Base-by-base conservation (phyloP, 2,797 vertebrate species). In the Avahi laniger region DNA sequence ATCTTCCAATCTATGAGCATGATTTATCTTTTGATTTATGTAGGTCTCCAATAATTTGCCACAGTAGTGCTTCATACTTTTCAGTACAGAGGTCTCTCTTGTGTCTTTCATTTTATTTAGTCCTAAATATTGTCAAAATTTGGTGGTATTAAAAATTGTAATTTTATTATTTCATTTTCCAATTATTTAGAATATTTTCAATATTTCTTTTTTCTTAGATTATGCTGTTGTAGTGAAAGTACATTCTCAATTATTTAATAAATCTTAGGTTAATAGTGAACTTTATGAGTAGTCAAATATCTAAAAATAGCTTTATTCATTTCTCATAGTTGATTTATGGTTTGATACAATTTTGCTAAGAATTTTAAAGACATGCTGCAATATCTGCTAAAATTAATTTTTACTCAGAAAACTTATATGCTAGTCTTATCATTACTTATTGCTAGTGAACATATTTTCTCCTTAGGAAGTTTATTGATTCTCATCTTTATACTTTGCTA, bases 251-350 rank as follows among this genome's bases (percentile, higher is more conserved):
- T 89, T 93, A 33, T 89, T 93, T 95, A 18, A 79, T 97, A 89
- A 82, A 83, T 79, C 15, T 54, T 96, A 83, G 41, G 1, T 73
- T 10, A 35, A 88, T 81, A 73, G 28, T 57, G 85, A 91, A 73
- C 61, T 93, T 93, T 69, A 50, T 59, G 41, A 91, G 11, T 80
- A 84, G 14, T 48, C 82, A 52, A 87, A 92, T 84, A 17, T 78
- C 20, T 96, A 80, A 88, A 92, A 91, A 84, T 57, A 14, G 33
- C 15, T 92, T 96, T 79, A 76, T 83, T 96, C 33, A 72, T 95
- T 87, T 90, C 26, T 95, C 17, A 76, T 85, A 43, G 30, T 85
- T 93, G 67, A 93, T 88, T 91, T 85, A 91, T 93, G 9, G 10
- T 94, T 94, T 38, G 70, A 61, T 79, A 69, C 83, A 89, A 48